phyloP scores from a whole-genome alignment of 2,797 vertebrate genomes.

The Urocyon cinereoargenteus region DNA sequence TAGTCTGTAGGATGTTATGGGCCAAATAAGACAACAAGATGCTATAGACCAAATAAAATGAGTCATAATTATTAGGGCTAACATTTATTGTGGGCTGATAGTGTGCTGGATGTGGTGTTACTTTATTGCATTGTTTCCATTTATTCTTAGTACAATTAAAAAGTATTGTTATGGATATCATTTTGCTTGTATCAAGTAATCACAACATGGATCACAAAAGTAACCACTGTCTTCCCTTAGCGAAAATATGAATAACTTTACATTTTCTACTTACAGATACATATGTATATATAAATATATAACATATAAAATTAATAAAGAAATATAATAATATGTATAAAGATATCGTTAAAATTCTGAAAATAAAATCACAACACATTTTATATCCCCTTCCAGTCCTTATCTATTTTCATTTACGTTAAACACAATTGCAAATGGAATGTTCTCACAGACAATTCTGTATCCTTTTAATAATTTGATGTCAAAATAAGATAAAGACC shows the following conservation, averaged over 20 bases:
- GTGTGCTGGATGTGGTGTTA: background rate
- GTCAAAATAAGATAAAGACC: slow-evolving; percentile 41
- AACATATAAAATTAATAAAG: background rate
- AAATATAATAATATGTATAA: background rate
- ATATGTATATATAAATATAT: background rate
- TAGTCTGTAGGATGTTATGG: background rate
- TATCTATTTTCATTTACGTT: background rate
- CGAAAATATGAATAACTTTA: background rate
- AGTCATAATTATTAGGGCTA: background rate
- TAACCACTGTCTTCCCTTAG: background rate
- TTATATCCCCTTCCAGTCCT: background rate
- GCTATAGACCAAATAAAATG: background rate
- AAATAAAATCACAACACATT: slow-evolving; percentile 17
- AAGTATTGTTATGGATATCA: background rate
- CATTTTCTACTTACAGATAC: background rate
- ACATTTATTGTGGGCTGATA: background rate
- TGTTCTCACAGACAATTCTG: background rate
- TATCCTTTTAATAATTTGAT: slow-evolving; percentile 42
- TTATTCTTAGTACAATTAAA: background rate
- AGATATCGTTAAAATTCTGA: background rate
- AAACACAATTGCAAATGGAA: slow-evolving; percentile 10
- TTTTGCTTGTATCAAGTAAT: background rate
- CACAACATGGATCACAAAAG: background rate
- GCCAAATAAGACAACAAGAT: background rate
- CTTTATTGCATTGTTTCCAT: background rate